phyloP scores from a whole-genome alignment of 2,113 vertebrate species.

The Haliaeetus leucogaster region DNA sequence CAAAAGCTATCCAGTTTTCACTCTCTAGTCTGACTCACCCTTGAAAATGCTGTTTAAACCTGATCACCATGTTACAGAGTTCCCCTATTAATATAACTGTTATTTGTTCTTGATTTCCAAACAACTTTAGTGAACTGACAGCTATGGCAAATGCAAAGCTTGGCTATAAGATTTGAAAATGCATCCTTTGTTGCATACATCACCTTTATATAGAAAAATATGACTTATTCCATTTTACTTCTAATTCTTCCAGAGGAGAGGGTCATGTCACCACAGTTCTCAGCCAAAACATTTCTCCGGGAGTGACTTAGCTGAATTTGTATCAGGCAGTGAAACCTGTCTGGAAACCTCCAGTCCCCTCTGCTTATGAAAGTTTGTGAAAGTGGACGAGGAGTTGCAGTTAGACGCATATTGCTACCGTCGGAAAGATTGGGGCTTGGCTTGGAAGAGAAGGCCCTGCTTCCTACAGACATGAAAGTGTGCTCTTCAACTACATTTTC shows the following conservation, averaged over 20 bases:
- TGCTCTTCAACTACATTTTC: background rate
- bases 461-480: background rate
- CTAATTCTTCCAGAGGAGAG: background rate
- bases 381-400: background rate
- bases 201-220: background rate
- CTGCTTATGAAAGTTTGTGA: background rate
- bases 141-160: background rate
- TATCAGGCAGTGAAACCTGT: background rate
- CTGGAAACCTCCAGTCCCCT: background rate
- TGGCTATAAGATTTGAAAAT: background rate
- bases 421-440: background rate
- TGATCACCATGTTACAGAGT: background rate
- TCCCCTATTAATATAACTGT: background rate
- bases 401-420: accelerated
- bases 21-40: background rate
- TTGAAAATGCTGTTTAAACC: background rate
- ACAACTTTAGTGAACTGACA: background rate
- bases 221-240: background rate
- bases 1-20: background rate
- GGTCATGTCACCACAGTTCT: background rate
- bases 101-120: background rate
- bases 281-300: background rate
- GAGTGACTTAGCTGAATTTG: background rate
- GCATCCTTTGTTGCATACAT: background rate
- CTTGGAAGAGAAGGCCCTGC: background rate